These are phyloP conservation scores for Brevimyrus niger DNA, from an alignment of 2,113 vertebrate species.

Conservation along the genomic window DNA sequence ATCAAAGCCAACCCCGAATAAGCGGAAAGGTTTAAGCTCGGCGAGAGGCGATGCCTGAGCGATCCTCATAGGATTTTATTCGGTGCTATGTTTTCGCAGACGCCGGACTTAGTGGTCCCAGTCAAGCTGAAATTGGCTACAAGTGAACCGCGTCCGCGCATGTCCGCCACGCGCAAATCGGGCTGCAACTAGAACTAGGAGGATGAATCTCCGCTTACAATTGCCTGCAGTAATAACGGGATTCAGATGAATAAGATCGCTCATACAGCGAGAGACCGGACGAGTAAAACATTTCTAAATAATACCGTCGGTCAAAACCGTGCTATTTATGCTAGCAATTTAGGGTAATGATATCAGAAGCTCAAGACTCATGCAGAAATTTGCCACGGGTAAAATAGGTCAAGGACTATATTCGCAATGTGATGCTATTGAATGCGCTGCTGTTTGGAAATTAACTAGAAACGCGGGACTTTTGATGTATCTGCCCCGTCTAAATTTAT, in stretches of 20 bases:
- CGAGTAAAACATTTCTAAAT: not conserved
- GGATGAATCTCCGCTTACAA: not conserved
- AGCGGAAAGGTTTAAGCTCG: not conserved
- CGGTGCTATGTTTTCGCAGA: not conserved
- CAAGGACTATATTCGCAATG: not conserved
- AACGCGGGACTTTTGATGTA: not conserved
- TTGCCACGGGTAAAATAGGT: not conserved
- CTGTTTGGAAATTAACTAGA: not conserved
- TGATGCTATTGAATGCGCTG: not conserved
- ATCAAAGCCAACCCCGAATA: not conserved
- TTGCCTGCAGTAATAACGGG: not conserved
- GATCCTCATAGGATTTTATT: not conserved
- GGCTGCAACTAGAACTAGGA: slow-evolving; percentile 10
- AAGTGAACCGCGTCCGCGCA: slow-evolving; percentile 8
- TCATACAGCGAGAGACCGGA: not conserved
- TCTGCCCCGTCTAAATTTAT: not conserved
- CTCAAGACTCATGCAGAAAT: not conserved
- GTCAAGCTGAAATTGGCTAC: not conserved
- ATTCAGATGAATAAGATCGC: not conserved
- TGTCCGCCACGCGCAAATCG: not conserved
- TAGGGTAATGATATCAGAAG: not conserved
- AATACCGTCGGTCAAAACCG: not conserved
- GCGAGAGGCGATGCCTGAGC: not conserved
- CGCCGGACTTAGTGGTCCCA: not conserved
- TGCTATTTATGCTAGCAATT: not conserved